Percentiles rank a stretch among this genome's conserved stretches.
These are phyloP conservation scores for Tenodera sinensis DNA, from an alignment of 2,888 invertebrate genomes.

Conservation along the genomic window DNA sequence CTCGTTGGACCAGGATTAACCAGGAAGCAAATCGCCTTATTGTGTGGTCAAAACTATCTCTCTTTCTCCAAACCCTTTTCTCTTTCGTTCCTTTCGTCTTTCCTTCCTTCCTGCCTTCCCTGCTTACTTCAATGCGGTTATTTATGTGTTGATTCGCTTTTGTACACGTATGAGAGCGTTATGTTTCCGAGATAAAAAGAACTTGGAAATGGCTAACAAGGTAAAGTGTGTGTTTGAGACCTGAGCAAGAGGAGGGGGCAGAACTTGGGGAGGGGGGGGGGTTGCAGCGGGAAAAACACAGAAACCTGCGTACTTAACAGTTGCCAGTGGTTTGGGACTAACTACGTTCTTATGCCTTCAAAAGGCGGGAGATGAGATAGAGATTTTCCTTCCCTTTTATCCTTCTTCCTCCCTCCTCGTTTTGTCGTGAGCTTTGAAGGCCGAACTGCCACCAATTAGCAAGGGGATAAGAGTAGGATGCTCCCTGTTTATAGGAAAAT, in stretches of 20 bases:
- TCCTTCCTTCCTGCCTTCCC: constrained; percentile 3
- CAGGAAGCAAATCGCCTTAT: constrained; percentile 21
- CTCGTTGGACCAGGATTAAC: constrained; percentile 13
- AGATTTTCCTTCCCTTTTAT: not conserved
- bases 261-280: not conserved
- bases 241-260: not conserved
- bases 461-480: not conserved
- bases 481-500: not conserved
- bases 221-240: constrained; percentile 6
- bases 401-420: not conserved
- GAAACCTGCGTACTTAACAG: not conserved
- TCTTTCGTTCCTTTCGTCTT: not conserved
- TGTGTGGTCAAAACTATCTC: constrained; percentile 17
- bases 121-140: constrained; percentile 23
- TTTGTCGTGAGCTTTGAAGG: not conserved
- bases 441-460: not conserved
- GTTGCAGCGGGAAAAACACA: not conserved
- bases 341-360: not conserved
- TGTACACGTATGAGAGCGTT: not conserved
- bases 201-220: constrained; percentile 14
- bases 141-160: constrained; percentile 27
- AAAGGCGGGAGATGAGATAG: not conserved
- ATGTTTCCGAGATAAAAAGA: constrained; percentile 7
- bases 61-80: not conserved
- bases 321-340: not conserved